These are phyloP conservation scores for Nephrotoma guestfalica DNA, from an alignment of 2,888 invertebrate species.

Conservation along the genomic window DNA sequence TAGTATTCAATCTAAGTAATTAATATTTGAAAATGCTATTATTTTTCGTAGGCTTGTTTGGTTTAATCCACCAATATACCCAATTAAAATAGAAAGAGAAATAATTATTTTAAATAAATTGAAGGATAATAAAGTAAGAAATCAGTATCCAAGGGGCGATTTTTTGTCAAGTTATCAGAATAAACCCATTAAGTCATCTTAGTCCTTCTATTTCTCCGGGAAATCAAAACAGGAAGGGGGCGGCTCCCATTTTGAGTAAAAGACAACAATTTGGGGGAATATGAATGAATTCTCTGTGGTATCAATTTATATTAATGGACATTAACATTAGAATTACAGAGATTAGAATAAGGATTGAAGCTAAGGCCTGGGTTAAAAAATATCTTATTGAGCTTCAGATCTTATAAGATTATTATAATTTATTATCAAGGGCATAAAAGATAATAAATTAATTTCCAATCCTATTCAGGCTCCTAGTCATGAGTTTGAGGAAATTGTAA, in stretches of 20 bases:
- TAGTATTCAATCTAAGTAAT: neutral
- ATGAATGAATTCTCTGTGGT: neutral
- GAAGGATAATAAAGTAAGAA: slow-evolving; percentile 33
- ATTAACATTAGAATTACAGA: neutral
- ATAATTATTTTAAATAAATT: slow-evolving; percentile 33
- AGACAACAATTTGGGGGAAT: slow-evolving; percentile 23
- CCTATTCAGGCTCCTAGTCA: slow-evolving; percentile 17
- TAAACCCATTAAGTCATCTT: neutral
- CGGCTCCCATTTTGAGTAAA: slow-evolving; percentile 41
- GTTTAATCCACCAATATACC: slow-evolving; percentile 26
- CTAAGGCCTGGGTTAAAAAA: neutral
- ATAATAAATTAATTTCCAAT: neutral
- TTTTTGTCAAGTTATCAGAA: slow-evolving; percentile 35
- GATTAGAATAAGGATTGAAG: neutral
- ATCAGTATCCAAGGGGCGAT: slow-evolving; percentile 42
- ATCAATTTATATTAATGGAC: neutral
- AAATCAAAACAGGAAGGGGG: slow-evolving; percentile 45
- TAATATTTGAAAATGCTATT: too few species aligned
- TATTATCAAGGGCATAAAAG: neutral
- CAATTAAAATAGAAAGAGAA: slow-evolving; percentile 34
- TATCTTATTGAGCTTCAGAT: neutral
- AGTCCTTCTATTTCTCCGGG: slow-evolving; percentile 26
- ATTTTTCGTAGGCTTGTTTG: neutral
- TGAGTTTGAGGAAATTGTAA: slow-evolving; percentile 35
- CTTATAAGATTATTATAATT: neutral